Conservation (phyloP, 1,140 invertebrate genomes). For the Scaptomyza pallida region DNA sequence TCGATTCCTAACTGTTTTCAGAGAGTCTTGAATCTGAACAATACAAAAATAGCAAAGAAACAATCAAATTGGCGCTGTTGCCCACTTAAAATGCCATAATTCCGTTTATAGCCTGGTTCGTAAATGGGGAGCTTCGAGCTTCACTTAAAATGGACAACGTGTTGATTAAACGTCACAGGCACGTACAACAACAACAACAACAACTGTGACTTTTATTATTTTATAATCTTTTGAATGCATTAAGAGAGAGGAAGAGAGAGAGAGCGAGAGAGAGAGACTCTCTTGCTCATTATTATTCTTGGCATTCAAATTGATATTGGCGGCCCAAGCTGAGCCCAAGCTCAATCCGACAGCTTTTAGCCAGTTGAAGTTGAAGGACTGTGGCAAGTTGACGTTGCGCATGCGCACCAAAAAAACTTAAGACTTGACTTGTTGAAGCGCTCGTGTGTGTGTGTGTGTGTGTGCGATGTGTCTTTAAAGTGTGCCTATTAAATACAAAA, state of each 20-base stretch:
- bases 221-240: conserved; percentile 68
- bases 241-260: conserved; percentile 18
- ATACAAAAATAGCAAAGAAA: conserved; percentile 33
- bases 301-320: conserved; percentile 57
- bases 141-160: conserved; percentile 64
- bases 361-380: conserved; percentile 79
- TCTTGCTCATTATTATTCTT: conserved; percentile 70
- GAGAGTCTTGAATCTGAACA: conserved; percentile 27
- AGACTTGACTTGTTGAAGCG: conserved; percentile 4
- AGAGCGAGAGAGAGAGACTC: conserved; percentile 3
- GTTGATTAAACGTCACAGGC: conserved; percentile 73
- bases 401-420: conserved; percentile 42
- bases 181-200: conserved; percentile 69
- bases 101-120: conserved; percentile 60
- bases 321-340: conserved; percentile 51
- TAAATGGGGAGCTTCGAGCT: neutral
- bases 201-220: conserved; percentile 71
- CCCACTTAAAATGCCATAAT: conserved; percentile 78
- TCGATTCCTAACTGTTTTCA: conserved; percentile 59
- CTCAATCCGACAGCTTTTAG: conserved; percentile 47
- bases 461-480: conserved; percentile 24
- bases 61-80: conserved; percentile 60
- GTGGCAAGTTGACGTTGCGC: conserved; percentile 74
- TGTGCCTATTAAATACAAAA: neutral
- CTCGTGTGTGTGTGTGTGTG: neutral